Evolutionary conservation across 2,113 vertebrate species (phyloP).

Genomic region (Pachypanchax playfairii): DNA sequence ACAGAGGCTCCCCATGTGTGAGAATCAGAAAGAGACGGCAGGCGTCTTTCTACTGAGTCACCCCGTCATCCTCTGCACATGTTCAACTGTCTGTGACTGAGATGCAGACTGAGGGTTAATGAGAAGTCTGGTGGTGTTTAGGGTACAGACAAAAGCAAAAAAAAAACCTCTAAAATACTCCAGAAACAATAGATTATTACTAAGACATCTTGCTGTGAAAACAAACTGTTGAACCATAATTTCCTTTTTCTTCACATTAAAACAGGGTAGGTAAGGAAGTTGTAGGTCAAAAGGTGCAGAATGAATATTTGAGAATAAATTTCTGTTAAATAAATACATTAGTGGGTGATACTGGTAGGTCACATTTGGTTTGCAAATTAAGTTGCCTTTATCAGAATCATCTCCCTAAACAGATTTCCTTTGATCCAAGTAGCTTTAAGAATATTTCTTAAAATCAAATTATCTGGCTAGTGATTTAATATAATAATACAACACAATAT

Average conservation of each 20-base stretch:
- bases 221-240: not conserved
- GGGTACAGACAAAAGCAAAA: slow-evolving; percentile 1
- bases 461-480: too few relatives aligned
- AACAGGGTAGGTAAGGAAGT: too few relatives aligned
- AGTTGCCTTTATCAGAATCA: too few relatives aligned
- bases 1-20: slow-evolving; percentile 26
- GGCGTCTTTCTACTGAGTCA: slow-evolving; percentile 45
- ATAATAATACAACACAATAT: too few relatives aligned
- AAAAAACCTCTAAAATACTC: not conserved
- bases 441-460: too few relatives aligned
- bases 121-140: slow-evolving; percentile 1
- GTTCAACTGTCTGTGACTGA: not conserved
- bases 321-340: too few relatives aligned
- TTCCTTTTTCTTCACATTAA: not conserved
- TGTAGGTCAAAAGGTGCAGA: not conserved
- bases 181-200: not conserved
- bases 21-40: slow-evolving; percentile 3
- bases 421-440: too few relatives aligned
- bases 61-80: slow-evolving; percentile 20
- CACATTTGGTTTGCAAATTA: too few relatives aligned
- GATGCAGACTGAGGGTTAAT: slow-evolving; percentile 6
- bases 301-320: not conserved
- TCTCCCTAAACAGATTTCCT: too few relatives aligned
- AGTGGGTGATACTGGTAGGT: too few relatives aligned
- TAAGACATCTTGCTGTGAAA: not conserved